These are phyloP conservation scores for Eupsilia transversa DNA, from an alignment of 2,888 invertebrate genomes.

Conservation along the genomic window DNA sequence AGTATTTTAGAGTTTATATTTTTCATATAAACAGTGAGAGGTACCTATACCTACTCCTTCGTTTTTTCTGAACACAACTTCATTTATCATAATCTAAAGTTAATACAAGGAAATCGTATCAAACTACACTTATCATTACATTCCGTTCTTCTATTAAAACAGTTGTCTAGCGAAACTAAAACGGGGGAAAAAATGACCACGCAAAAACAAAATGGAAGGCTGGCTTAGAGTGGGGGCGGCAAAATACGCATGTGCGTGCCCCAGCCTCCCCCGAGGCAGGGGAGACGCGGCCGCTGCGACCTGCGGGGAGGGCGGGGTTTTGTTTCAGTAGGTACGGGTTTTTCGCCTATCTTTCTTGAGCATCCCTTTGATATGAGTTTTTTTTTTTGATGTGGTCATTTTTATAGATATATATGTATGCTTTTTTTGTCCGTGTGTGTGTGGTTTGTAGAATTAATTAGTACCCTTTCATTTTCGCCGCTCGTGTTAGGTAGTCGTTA, in stretches of 20 bases:
- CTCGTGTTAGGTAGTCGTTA: slow-evolving; percentile 77
- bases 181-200: slow-evolving; percentile 64
- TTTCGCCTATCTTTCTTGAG: slow-evolving; percentile 77
- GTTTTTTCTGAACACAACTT: background rate
- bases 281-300: slow-evolving; percentile 60
- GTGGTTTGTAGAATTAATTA: slow-evolving; percentile 85
- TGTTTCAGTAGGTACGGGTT: slow-evolving; percentile 77
- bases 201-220: slow-evolving; percentile 89
- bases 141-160: slow-evolving; percentile 54
- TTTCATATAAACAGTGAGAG: background rate
- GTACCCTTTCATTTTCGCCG: slow-evolving; percentile 78
- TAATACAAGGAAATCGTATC: background rate
- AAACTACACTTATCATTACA: slow-evolving; percentile 27
- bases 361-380: slow-evolving; percentile 68
- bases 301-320: slow-evolving; percentile 71
- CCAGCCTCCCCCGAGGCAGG: slow-evolving; percentile 66
- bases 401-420: background rate
- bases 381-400: slow-evolving; percentile 43
- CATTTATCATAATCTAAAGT: background rate
- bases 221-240: slow-evolving; percentile 81
- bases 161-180: slow-evolving; percentile 70
- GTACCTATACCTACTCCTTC: rapidly evolving
- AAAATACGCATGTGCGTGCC: slow-evolving; percentile 88
- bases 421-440: slow-evolving; percentile 64
- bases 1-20: background rate